These are phyloP conservation scores for Rhabdomys dilectus DNA, from an alignment of 2,113 vertebrate genomes.

Conservation along the genomic window DNA sequence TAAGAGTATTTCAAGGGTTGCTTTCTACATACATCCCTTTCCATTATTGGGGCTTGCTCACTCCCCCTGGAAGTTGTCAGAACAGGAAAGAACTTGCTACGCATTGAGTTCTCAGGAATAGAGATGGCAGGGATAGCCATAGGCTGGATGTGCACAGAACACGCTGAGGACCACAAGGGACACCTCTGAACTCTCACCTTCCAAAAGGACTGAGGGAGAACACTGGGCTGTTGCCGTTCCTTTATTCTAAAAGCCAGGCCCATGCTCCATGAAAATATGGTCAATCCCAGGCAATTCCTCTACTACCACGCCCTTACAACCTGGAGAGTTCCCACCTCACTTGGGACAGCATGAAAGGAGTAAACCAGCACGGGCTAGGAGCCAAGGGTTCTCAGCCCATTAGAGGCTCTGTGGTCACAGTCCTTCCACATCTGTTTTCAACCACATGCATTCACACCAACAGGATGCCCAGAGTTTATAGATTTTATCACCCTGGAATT, in stretches of 20 bases:
- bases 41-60: background rate
- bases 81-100: background rate
- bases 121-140: background rate
- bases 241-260: background rate
- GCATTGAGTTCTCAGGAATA: background rate
- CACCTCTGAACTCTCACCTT: background rate
- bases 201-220: background rate
- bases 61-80: background rate
- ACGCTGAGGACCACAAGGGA: background rate
- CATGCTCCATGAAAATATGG: background rate
- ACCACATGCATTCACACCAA: background rate
- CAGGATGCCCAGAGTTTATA: background rate
- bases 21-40: background rate
- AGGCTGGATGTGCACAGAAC: background rate
- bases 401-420: background rate
- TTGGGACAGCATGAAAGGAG: accelerated
- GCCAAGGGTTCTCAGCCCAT: no score
- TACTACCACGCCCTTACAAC: accelerated
- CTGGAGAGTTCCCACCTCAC: background rate
- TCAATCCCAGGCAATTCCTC: background rate
- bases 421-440: background rate
- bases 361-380: accelerated
- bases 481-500: background rate
- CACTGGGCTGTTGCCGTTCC: accelerated
- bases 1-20: background rate